Evolutionary conservation across 1,140 invertebrate species (phyloP).

Genomic region (Drosophila pectinifera): DNA sequence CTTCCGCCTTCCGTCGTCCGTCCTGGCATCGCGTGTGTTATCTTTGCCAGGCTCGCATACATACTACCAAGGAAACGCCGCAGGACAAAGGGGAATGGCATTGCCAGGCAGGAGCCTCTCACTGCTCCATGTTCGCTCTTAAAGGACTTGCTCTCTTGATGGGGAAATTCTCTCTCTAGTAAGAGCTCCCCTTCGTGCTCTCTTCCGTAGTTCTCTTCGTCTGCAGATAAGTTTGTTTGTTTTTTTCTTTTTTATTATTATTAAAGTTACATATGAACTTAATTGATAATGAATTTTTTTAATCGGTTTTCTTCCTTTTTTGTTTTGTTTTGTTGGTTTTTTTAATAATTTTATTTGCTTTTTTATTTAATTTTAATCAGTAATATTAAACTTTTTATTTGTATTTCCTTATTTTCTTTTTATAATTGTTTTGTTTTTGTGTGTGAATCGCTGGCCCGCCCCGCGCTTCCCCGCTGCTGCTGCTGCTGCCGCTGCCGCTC

Average conservation of each 20-base stretch:
- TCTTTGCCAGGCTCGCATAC: slow-evolving; percentile 55
- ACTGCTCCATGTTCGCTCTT: slow-evolving; percentile 15
- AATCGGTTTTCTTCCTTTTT: slow-evolving; percentile 48
- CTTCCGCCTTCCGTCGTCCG: slow-evolving; percentile 32
- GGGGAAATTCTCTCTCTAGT: not conserved
- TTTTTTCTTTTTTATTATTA: slow-evolving; percentile 76
- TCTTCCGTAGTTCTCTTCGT: slow-evolving; percentile 52
- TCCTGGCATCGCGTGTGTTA: slow-evolving; percentile 46
- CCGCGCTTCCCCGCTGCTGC: slow-evolving; percentile 40
- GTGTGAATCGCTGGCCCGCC: slow-evolving; percentile 69
- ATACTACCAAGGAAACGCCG: slow-evolving; percentile 43
- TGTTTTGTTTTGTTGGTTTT: slow-evolving; percentile 43
- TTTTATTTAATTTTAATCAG: slow-evolving; percentile 78
- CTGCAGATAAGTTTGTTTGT: slow-evolving; percentile 30
- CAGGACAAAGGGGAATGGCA: slow-evolving; percentile 32
- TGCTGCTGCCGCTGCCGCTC: slow-evolving; percentile 18
- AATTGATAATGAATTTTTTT: slow-evolving; percentile 79
- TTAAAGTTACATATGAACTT: slow-evolving; percentile 84
- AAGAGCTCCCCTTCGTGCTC: not conserved
- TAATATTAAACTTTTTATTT: slow-evolving; percentile 77
- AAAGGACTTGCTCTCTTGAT: slow-evolving; percentile 13
- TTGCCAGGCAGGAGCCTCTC: slow-evolving; percentile 22
- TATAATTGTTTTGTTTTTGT: slow-evolving; percentile 46
- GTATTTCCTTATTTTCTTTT: slow-evolving; percentile 53
- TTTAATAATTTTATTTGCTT: slow-evolving; percentile 68